These are phyloP conservation scores for Trachelus troglodyta DNA, from an alignment of 2,888 invertebrate genomes.

Conservation along the genomic window DNA sequence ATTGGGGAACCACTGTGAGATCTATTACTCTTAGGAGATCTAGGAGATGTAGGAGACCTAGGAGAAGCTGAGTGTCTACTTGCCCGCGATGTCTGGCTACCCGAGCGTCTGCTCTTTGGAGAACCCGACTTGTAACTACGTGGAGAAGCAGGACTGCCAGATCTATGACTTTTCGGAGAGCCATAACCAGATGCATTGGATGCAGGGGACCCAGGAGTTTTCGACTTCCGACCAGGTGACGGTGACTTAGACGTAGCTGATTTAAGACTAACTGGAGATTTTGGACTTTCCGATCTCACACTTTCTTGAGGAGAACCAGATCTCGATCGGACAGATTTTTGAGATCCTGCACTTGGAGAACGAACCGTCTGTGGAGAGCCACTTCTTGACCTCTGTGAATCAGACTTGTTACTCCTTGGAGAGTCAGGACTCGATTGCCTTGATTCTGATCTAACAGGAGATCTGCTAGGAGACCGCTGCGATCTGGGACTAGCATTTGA, in stretches of 20 bases:
- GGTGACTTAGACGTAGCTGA: slow-evolving; percentile 47
- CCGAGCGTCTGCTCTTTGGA: slow-evolving; percentile 51
- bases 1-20: slow-evolving; percentile 38
- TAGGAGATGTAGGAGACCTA: slow-evolving; percentile 48
- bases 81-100: slow-evolving; percentile 39
- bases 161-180: slow-evolving; percentile 45
- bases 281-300: slow-evolving; percentile 54
- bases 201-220: slow-evolving; percentile 46
- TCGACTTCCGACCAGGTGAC: slow-evolving; percentile 61
- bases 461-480: slow-evolving; percentile 46
- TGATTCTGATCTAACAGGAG: slow-evolving; percentile 53
- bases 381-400: slow-evolving; percentile 48
- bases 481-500: slow-evolving; percentile 42
- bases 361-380: slow-evolving; percentile 50
- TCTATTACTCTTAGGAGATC: slow-evolving; percentile 43
- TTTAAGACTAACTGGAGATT: slow-evolving; percentile 36
- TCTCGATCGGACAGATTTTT: slow-evolving; percentile 46
- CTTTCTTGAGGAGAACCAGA: slow-evolving; percentile 48
- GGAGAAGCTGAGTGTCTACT: slow-evolving; percentile 34
- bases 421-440: slow-evolving; percentile 55
- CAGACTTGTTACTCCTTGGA: slow-evolving; percentile 47
- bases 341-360: slow-evolving; percentile 57
- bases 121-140: slow-evolving; percentile 36
- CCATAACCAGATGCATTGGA: slow-evolving; percentile 52
- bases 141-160: slow-evolving; percentile 40